These are phyloP conservation scores for Pristionchus fissidentatus DNA, from an alignment of 2,888 invertebrate species.

Conservation along the genomic window DNA sequence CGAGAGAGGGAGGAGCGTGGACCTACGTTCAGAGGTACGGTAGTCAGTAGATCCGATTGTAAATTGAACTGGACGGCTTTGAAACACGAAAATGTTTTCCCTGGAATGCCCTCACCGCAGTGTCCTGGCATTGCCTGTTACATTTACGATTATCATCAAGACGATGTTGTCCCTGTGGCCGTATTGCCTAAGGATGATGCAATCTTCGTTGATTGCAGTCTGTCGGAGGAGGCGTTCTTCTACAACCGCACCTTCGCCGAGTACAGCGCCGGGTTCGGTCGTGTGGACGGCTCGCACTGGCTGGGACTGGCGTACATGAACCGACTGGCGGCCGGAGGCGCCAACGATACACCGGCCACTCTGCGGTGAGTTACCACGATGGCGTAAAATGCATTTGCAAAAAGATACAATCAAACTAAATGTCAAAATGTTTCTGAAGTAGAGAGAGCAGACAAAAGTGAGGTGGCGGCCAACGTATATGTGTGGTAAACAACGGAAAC, in stretches of 20 bases:
- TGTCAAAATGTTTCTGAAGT: background rate
- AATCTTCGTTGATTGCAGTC: background rate
- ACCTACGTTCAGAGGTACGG: constrained; percentile 20
- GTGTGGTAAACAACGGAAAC: too few relatives aligned
- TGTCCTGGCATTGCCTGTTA: too few relatives aligned
- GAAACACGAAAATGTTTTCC: too few relatives aligned
- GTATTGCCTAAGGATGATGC: background rate
- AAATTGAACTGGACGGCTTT: too few relatives aligned
- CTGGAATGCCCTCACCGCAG: too few relatives aligned
- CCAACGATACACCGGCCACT: background rate
- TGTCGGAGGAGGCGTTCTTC: constrained; percentile 37
- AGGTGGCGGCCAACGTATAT: too few relatives aligned
- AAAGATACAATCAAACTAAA: background rate
- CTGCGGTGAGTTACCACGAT: constrained; percentile 23
- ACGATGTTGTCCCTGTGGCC: too few relatives aligned
- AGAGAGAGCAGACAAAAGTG: too few relatives aligned
- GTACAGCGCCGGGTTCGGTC: constrained; percentile 59
- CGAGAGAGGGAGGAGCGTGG: constrained; percentile 2
- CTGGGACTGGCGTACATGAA: constrained; percentile 56
- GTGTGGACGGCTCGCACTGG: constrained; percentile 54
- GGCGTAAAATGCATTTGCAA: background rate
- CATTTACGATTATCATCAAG: too few relatives aligned
- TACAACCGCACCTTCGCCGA: constrained; percentile 60
- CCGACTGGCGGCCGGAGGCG: constrained; percentile 41
- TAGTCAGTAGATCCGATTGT: too few relatives aligned